Percentiles rank a stretch among this genome's conserved stretches.
These are phyloP conservation scores for Origma solitaria DNA, from an alignment of 2,113 vertebrate genomes.

Conservation along the genomic window DNA sequence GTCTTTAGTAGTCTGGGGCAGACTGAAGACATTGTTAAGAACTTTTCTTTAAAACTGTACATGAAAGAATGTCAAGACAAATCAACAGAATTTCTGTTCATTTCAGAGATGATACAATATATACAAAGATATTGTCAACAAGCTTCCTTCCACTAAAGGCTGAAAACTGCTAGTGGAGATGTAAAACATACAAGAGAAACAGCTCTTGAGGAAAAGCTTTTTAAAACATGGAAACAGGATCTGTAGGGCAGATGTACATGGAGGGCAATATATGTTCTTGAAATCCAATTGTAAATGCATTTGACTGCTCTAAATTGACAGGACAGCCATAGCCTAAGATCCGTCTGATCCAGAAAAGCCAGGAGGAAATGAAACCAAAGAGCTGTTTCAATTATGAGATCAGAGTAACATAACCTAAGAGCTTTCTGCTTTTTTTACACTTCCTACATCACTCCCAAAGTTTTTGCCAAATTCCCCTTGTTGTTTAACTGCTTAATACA, in stretches of 20 bases:
- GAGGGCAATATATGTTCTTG: background rate
- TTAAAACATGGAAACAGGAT: background rate
- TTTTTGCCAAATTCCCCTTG: background rate
- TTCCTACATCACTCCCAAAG: background rate
- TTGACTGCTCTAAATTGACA: background rate
- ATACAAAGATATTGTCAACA: background rate
- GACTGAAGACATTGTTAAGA: background rate
- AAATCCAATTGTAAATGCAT: background rate
- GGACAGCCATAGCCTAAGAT: background rate
- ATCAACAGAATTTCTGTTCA: background rate
- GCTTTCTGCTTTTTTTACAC: background rate
- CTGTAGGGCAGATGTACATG: background rate
- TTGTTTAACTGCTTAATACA: background rate
- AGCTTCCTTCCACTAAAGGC: background rate
- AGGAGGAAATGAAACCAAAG: background rate
- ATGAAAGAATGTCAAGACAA: background rate
- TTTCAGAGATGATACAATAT: background rate
- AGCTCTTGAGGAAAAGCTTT: background rate
- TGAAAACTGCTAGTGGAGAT: background rate
- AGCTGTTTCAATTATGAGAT: background rate
- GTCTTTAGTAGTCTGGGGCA: background rate
- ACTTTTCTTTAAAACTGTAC: background rate
- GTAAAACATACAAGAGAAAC: background rate
- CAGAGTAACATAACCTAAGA: background rate
- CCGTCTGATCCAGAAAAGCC: background rate